Conservation (phyloP, 1,140 invertebrate species). For the Drosophila repletoides region DNA sequence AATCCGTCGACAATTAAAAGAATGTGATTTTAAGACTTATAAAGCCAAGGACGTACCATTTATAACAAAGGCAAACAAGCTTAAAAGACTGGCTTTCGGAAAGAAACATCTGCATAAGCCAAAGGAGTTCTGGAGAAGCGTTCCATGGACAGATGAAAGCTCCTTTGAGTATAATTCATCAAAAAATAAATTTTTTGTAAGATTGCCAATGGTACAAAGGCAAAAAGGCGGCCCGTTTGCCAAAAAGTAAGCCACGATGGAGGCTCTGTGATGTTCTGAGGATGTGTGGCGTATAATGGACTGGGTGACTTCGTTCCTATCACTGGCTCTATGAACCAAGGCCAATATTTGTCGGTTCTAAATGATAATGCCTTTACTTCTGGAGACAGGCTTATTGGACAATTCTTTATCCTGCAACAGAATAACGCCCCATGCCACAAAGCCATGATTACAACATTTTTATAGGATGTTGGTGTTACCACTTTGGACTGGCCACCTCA, state of each 20-base stretch:
- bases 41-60: not conserved
- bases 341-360: slow-evolving; percentile 8
- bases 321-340: slow-evolving; percentile 26
- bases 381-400: slow-evolving; percentile 19
- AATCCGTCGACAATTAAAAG: no score
- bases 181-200: not conserved
- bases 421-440: slow-evolving; percentile 28
- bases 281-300: slow-evolving; percentile 10
- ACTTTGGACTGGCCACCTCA: slow-evolving; percentile 6
- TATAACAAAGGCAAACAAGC: not conserved
- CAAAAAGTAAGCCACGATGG: not conserved
- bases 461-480: slow-evolving; percentile 6
- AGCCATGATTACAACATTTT: slow-evolving; percentile 21
- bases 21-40: not conserved
- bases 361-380: slow-evolving; percentile 18
- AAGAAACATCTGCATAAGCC: slow-evolving; percentile 1
- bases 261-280: slow-evolving; percentile 13
- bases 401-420: slow-evolving; percentile 19
- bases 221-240: not conserved
- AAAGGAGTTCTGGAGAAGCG: not conserved
- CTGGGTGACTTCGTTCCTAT: slow-evolving; percentile 24
- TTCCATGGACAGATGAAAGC: not conserved
- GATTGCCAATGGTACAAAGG: not conserved
- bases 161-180: not conserved
- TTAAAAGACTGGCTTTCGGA: not conserved